Conservation (phyloP, 2,888 invertebrate species). For the Lissocephala sabroskyi region DNA sequence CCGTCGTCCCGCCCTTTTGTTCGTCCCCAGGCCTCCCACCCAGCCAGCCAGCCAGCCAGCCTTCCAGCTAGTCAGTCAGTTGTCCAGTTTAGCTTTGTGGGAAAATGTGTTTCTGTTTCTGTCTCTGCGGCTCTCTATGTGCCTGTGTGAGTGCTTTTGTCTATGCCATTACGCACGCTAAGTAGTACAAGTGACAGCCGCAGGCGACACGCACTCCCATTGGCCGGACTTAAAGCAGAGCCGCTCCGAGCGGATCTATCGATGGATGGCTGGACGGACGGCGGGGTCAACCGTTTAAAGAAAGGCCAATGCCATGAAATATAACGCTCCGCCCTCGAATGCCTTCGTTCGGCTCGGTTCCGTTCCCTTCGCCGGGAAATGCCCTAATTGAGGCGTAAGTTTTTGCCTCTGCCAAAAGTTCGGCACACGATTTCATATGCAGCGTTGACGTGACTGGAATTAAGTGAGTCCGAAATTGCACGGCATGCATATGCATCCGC, state of each 20-base stretch:
- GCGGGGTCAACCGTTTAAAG: conserved; percentile 23
- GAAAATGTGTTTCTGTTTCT: not conserved
- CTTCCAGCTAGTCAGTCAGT: too few species aligned
- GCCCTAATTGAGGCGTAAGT: conserved; percentile 13
- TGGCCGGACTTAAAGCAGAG: not conserved
- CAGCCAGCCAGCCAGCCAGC: too few species aligned
- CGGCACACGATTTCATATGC: conserved; percentile 54
- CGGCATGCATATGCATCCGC: conserved; percentile 28
- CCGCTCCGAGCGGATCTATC: too few species aligned
- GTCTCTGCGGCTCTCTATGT: conserved; percentile 2
- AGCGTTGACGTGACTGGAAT: conserved; percentile 63
- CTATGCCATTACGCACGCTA: conserved; percentile 32
- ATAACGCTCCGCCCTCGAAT: too few species aligned
- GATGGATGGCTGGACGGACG: too few species aligned
- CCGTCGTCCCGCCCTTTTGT: conserved; percentile 4
- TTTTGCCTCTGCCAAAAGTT: conserved; percentile 19
- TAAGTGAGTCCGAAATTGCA: conserved; percentile 23
- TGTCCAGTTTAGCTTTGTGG: too few species aligned
- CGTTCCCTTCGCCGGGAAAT: too few species aligned
- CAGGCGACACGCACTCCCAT: conserved; percentile 17
- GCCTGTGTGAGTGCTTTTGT: conserved; percentile 31
- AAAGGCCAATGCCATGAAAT: conserved; percentile 42
- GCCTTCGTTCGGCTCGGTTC: too few species aligned
- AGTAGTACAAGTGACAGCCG: conserved; percentile 39
- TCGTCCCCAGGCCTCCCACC: too few species aligned